phyloP scores from a whole-genome alignment of 2,797 vertebrate species.

The Acanthopagrus latus region DNA sequence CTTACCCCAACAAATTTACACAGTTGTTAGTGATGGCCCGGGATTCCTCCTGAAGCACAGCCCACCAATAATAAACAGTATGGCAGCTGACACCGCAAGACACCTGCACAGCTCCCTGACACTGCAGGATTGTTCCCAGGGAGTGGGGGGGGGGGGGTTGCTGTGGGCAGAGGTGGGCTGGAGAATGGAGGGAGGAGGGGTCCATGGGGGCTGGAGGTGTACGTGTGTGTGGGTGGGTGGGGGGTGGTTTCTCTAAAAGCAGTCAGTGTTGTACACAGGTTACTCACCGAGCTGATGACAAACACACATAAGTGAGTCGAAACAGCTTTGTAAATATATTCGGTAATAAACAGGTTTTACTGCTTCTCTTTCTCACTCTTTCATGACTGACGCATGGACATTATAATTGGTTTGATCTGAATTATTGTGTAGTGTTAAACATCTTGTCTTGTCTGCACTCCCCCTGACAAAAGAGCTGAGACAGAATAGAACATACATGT shows the following conservation, averaged over 20 bases:
- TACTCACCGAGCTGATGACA: conserved; percentile 8
- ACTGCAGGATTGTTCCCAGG: conserved; percentile 88
- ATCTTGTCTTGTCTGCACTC: neutral
- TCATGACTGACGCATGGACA: neutral
- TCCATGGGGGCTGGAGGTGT: conserved; percentile 11
- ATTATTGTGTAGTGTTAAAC: neutral
- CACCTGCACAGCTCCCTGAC: conserved; percentile 90
- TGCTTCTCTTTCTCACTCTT: neutral
- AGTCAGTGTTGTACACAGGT: neutral
- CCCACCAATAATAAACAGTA: conserved; percentile 90
- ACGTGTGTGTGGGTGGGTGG: neutral
- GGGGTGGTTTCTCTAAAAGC: conserved; percentile 3
- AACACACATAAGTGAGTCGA: neutral
- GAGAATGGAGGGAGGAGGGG: conserved; percentile 31
- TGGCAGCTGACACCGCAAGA: conserved; percentile 88
- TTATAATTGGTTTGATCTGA: neutral
- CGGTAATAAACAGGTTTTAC: neutral
- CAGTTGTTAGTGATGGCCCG: conserved; percentile 88
- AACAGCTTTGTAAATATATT: neutral
- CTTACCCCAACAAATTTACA: conserved; percentile 91
- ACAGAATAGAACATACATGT: neutral
- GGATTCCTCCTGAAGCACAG: conserved; percentile 86
- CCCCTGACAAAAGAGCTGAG: neutral
- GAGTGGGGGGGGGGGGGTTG: conserved; percentile 26
- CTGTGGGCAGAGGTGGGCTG: conserved; percentile 44